Evolutionary conservation across 2,888 invertebrate species (phyloP).

Genomic region (Diachrysia chrysitis): DNA sequence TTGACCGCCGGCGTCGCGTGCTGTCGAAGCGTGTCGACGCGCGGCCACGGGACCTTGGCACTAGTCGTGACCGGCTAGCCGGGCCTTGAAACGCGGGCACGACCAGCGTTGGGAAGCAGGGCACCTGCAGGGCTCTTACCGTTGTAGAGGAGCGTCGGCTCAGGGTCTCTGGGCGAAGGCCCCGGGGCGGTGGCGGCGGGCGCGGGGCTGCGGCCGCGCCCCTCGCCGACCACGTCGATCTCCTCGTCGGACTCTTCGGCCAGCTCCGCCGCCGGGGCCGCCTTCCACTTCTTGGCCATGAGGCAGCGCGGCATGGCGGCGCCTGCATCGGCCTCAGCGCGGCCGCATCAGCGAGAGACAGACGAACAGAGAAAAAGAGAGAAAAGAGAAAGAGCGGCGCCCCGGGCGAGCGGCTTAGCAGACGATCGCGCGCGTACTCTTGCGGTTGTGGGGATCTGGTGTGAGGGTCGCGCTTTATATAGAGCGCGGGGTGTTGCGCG

Average conservation of each 20-base stretch:
- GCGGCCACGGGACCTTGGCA: slow-evolving; percentile 45
- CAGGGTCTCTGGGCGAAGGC: slow-evolving; percentile 91
- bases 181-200: slow-evolving; percentile 90
- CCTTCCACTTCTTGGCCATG: slow-evolving; percentile 99
- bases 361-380: slow-evolving; percentile 88
- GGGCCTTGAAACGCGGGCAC: slow-evolving; percentile 82
- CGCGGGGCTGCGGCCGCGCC: slow-evolving; percentile 89
- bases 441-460: slow-evolving; percentile 87
- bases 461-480: slow-evolving; percentile 85
- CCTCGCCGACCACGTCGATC: slow-evolving; percentile 96
- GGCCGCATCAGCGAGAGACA: slow-evolving; percentile 87
- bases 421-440: slow-evolving; percentile 88
- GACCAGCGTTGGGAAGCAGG: slow-evolving; percentile 79
- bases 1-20: slow-evolving; percentile 47
- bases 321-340: slow-evolving; percentile 89
- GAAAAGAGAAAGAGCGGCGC: slow-evolving; percentile 88
- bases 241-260: slow-evolving; percentile 93
- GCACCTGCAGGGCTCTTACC: slow-evolving; percentile 86
- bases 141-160: slow-evolving; percentile 93
- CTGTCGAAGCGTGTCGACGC: slow-evolving; percentile 28
- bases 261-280: slow-evolving; percentile 88
- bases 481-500: slow-evolving; percentile 79
- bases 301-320: slow-evolving; percentile 97
- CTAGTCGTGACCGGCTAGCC: slow-evolving; percentile 37
- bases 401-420: slow-evolving; percentile 87